These are phyloP conservation scores for Liolophura sinensis DNA, from an alignment of 1,140 invertebrate species.

Conservation along the genomic window DNA sequence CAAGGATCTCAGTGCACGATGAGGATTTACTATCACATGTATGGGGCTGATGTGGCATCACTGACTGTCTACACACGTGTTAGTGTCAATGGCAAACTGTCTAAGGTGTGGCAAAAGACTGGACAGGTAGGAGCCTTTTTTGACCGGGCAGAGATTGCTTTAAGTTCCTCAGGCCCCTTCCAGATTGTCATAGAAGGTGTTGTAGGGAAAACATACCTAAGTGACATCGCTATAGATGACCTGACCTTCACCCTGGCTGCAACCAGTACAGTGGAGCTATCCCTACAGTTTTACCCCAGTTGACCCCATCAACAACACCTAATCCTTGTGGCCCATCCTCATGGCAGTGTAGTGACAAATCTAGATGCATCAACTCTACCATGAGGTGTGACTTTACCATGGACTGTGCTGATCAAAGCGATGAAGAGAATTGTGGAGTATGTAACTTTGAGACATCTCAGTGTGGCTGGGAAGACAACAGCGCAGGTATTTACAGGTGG, in stretches of 20 bases:
- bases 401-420: constrained; percentile 38
- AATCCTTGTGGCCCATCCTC: constrained; percentile 3
- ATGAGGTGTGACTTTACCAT: constrained; percentile 30
- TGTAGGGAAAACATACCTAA: constrained; percentile 51
- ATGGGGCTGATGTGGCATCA: constrained; percentile 29
- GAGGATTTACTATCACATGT: constrained; percentile 38
- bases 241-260: constrained; percentile 42
- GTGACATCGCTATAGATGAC: constrained; percentile 56
- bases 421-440: constrained; percentile 33
- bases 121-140: too few relatives aligned
- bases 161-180: neutral
- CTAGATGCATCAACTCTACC: constrained; percentile 3
- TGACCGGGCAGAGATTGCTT: too few relatives aligned
- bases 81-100: neutral
- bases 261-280: constrained; percentile 16
- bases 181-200: constrained; percentile 77
- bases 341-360: constrained; percentile 9
- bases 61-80: constrained; percentile 31
- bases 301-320: constrained; percentile 7
- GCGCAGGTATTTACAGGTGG: constrained; percentile 43
- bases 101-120: too few relatives aligned
- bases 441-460: constrained; percentile 24
- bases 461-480: constrained; percentile 48
- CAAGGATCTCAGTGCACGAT: constrained; percentile 38
- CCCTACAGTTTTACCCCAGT: constrained; percentile 10